Evolutionary conservation across 2,888 invertebrate genomes (phyloP), one percentile per base, ranked within the genome.

Genomic region (Lapara coniferarum): DNA sequence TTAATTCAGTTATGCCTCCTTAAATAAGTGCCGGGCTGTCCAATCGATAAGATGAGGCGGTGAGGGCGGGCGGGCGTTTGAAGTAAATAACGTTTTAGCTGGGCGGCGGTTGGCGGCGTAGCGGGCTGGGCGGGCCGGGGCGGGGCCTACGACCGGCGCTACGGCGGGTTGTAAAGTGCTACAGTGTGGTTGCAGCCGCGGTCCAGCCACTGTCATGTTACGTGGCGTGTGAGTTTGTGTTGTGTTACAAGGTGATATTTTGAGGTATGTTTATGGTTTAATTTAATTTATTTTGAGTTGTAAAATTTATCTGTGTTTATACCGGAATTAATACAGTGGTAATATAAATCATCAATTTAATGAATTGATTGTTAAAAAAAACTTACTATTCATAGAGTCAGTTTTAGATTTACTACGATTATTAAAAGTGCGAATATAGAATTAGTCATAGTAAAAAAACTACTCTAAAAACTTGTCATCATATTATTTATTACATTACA

Each of bases 1-100:
- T 92, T 93, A 93, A 92, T 90, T 91, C 90, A 84, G 76, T 81
- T 85, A 85, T 82, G 77, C 90, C 90, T 89, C 88, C 90, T 92
- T 93, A 93, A 92, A 90, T 92, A 92, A 92, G 89, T 89, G 85
- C 84, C 82, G 82, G 77, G 84, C 81, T 81, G 88, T 84, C 91
- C 91, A 92, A 93, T 93, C 93, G 93, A 93, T 93, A 93, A 81
- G 77, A 79, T 81, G 82, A 85, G 89, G 82, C 80, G 85, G 83
- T 73, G 78, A 78, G 82, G 85, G 91, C 87, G 90, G 91, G 88
- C 88, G 89, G 89, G 84, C 79, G 89, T 79, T 87, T 80, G 72
- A 78, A 82, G 93, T 93, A 93, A 93, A 92, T 93, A 93, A 92
- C 78, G 85, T 85, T 89, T 79, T 91, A 78, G 77, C 74, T 69